These are phyloP conservation scores for Geococcyx californianus DNA, from an alignment of 2,113 vertebrate species.

Conservation along the genomic window DNA sequence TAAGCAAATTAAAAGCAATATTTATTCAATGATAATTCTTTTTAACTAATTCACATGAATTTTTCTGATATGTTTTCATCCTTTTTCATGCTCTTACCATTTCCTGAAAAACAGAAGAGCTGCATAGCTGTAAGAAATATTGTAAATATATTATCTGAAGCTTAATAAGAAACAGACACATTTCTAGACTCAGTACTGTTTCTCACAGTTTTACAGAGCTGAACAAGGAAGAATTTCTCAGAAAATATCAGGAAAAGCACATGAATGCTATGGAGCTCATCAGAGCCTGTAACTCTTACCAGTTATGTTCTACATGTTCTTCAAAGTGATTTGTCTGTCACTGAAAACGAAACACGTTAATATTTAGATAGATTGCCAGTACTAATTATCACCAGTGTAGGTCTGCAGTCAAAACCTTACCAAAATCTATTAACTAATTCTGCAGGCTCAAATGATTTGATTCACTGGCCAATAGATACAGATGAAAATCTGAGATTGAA, in stretches of 20 bases:
- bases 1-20: not conserved
- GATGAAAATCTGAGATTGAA: not conserved
- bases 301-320: not conserved
- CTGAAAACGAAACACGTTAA: not conserved
- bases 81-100: not conserved
- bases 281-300: not conserved
- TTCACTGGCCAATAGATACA: not conserved
- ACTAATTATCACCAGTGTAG: not conserved
- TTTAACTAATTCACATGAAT: not conserved
- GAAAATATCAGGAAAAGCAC: not conserved
- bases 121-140: not conserved
- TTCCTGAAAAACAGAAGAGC: not conserved
- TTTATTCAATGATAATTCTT: not conserved
- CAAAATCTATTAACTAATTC: not conserved
- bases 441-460: not conserved
- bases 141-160: not conserved
- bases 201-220: not conserved
- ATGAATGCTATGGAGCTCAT: not conserved
- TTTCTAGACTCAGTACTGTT: not conserved
- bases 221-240: not conserved
- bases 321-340: not conserved
- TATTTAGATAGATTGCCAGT: not conserved
- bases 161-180: not conserved
- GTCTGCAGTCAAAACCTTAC: not conserved
- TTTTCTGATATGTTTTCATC: not conserved